A percentile compares a stretch with the other conserved stretches of the same genome.
Evolutionary conservation across 2,888 invertebrate genomes (phyloP).

Genomic region (Epinotia ramella): DNA sequence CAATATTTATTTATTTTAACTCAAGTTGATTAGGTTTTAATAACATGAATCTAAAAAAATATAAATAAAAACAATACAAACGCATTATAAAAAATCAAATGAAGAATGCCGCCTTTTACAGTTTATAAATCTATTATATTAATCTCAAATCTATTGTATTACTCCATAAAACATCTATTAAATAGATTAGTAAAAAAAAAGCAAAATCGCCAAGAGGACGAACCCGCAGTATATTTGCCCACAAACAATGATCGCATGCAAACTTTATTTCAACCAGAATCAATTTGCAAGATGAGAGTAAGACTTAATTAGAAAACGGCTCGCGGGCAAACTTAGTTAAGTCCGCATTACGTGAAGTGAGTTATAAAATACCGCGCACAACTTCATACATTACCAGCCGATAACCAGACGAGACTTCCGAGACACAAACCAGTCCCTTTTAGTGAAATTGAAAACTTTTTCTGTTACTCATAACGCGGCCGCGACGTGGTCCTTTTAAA

Average conservation of each 20-base stretch:
- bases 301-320: slow-evolving; percentile 68
- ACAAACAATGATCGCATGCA: slow-evolving; percentile 4
- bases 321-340: slow-evolving; percentile 77
- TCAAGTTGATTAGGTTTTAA: no score
- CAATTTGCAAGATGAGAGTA: slow-evolving; percentile 55
- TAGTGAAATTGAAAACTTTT: slow-evolving; percentile 86
- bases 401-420: slow-evolving; percentile 85
- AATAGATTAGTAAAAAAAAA: neutral
- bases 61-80: no score
- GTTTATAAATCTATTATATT: no score
- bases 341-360: slow-evolving; percentile 82
- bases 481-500: slow-evolving; percentile 82
- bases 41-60: no score
- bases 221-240: neutral
- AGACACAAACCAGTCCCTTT: slow-evolving; percentile 86
- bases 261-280: slow-evolving; percentile 40
- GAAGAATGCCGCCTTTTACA: no score
- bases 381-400: slow-evolving; percentile 86
- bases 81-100: no score
- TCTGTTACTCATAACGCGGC: slow-evolving; percentile 83
- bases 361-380: slow-evolving; percentile 83
- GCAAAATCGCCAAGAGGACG: neutral
- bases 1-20: no score
- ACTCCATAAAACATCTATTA: no score
- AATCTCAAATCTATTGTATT: no score